Base-by-base conservation (phyloP, 2,888 invertebrate genomes). In the Ophion costatus region DNA sequence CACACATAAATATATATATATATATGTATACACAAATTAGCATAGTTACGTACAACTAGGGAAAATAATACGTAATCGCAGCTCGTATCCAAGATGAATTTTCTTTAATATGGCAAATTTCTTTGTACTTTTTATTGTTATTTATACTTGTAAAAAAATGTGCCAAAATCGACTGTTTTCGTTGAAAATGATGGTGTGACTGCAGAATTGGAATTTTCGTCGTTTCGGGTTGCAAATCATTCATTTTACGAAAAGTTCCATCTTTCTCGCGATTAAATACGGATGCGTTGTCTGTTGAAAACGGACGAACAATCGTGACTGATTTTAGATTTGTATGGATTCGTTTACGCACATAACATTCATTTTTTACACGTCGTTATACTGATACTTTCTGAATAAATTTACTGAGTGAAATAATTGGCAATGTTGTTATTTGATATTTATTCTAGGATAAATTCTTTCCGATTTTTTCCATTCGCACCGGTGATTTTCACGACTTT, bases 341-440 rank as follows among this genome's bases (percentile, higher is more conserved):
- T 76, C 42, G 1, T 69, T 80, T 67, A 29, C 73, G 71, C 67
- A 85, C 66, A 64, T 66, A 64, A 73, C 57, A 11, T 79, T 63
- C 76, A 75, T 51, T 59, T 56, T 80, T 79, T 73, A 79, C 17
- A 51, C 63, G n/a, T 61, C 63, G 66, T 82, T 84, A 76, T 76
- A 84, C 59, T 38, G 66, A 79, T 57, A 78, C 51, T 84, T 80
- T 84, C 70, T 38, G 45, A 82, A 84, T 84, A 84, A 84, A 84
- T 71, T 42, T 45, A 59, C 59, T 33, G 82, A 81, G 59, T 20
- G 33, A 75, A 84, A 77, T 74, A 74, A 69, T 59, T 22, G 11
- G 24, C 5, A 45, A 71, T 20, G 33, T 6, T 29, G 0, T n/a
- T 0, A 11, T 1, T 11, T 33, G 33, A 33, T 57, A 51, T 69